phyloP scores from a whole-genome alignment of 2,888 invertebrate species.

The Hecatera dysodea region DNA sequence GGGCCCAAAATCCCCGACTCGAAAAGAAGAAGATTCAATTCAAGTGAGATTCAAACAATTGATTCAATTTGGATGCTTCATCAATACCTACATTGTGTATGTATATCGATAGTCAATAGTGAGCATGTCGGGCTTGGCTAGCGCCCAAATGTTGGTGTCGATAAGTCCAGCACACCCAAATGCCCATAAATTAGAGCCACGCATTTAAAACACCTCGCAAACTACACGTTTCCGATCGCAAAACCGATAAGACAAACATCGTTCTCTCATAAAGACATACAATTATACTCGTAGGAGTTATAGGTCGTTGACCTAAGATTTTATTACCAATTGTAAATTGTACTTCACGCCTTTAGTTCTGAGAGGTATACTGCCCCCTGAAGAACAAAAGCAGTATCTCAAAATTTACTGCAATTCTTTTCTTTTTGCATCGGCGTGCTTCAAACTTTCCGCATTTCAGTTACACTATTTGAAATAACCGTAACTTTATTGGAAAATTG shows the following conservation, averaged over 20 bases:
- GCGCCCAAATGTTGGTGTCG: not conserved
- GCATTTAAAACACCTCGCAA: conserved; percentile 36
- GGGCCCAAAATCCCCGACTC: no score
- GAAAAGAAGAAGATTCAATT: no score
- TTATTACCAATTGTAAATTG: conserved; percentile 51
- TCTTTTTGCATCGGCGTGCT: no score
- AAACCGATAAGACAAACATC: conserved; percentile 39
- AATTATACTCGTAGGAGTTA: conserved; percentile 54
- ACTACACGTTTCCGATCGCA: conserved; percentile 46
- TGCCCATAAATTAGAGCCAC: conserved; percentile 3
- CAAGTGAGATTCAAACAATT: not conserved
- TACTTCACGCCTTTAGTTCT: conserved; percentile 55
- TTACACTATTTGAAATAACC: no score
- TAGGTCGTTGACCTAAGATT: conserved; percentile 52
- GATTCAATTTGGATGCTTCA: not conserved
- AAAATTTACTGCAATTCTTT: no score
- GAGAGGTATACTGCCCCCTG: no score
- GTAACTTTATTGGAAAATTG: no score
- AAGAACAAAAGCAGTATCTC: no score
- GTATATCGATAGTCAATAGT: no score
- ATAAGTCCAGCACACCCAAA: not conserved
- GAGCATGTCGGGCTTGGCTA: not conserved
- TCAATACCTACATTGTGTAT: no score
- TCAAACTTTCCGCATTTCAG: no score
- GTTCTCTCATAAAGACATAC: conserved; percentile 36